Percentiles rank a stretch among this genome's conserved stretches.
Conservation (phyloP, 2,113 vertebrate species). For the Columbina picui region DNA sequence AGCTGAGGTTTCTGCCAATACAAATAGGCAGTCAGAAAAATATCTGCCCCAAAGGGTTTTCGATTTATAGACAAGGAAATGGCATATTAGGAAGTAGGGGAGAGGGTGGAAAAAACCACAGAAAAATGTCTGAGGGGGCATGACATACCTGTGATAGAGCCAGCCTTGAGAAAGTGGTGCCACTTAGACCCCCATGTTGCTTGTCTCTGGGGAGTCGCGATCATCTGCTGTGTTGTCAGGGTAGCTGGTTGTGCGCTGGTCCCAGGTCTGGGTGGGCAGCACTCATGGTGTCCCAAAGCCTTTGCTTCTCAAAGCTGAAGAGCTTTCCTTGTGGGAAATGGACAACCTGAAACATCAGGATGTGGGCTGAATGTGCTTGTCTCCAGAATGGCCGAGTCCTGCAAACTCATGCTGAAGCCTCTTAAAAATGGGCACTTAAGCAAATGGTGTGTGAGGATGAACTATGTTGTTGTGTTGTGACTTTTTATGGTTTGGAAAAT, state of each 20-base stretch:
- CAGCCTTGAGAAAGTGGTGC: neutral
- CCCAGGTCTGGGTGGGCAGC: neutral
- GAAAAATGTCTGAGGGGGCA: neutral
- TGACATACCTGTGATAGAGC: neutral
- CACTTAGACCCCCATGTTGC: rapidly evolving
- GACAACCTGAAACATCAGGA: rapidly evolving
- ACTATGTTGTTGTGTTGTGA: rapidly evolving
- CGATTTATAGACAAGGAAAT: neutral
- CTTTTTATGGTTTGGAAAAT: neutral
- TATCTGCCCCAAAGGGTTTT: neutral
- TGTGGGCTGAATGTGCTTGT: rapidly evolving
- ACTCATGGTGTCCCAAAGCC: rapidly evolving
- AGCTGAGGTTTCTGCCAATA: neutral
- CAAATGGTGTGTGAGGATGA: rapidly evolving
- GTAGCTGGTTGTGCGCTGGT: neutral
- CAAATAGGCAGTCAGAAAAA: slow-evolving; percentile 11
- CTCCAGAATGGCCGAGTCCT: neutral
- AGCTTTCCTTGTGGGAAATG: rapidly evolving
- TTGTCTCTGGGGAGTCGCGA: neutral
- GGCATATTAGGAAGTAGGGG: neutral
- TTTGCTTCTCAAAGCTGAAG: neutral
- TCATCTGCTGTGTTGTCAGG: neutral
- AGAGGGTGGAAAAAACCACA: rapidly evolving
- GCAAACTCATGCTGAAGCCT: rapidly evolving
- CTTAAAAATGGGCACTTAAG: rapidly evolving